These are phyloP conservation scores for Diadumene lineata DNA, from an alignment of 92 coral and sea anemone species.

Conservation along the genomic window DNA sequence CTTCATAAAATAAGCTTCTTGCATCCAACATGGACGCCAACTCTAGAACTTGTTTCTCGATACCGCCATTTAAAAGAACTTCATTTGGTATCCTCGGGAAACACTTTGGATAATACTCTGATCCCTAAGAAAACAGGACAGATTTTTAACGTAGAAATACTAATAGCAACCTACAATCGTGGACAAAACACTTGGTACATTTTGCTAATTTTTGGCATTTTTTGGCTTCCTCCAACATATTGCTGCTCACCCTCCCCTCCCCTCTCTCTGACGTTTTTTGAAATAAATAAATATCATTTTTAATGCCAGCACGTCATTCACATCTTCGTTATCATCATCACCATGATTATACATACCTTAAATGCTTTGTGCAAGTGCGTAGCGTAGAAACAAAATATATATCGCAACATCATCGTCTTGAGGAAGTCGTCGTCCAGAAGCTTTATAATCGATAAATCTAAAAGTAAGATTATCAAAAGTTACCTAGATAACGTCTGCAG, in stretches of 20 bases:
- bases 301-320: neutral
- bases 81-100: conserved; percentile 89
- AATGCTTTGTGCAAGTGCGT: conserved; percentile 93
- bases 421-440: conserved; percentile 87
- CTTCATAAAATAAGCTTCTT: conserved; percentile 83
- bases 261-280: too few relatives aligned
- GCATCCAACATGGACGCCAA: conserved; percentile 94
- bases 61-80: conserved; percentile 75
- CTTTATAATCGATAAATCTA: conserved; percentile 82
- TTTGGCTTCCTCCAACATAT: too few relatives aligned
- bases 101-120: conserved; percentile 90
- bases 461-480: neutral
- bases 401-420: conserved; percentile 81
- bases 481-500: neutral
- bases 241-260: too few relatives aligned
- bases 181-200: too few relatives aligned
- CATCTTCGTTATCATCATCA: neutral
- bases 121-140: conserved; percentile 54
- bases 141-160: too few relatives aligned
- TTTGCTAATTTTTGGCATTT: too few relatives aligned
- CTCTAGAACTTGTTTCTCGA: conserved; percentile 83
- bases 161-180: too few relatives aligned
- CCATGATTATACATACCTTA: conserved; percentile 53
- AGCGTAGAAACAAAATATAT: conserved; percentile 81
- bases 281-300: neutral